Evolutionary conservation across 2,888 invertebrate species (phyloP).

Genomic region (Drosophila koepferae): DNA sequence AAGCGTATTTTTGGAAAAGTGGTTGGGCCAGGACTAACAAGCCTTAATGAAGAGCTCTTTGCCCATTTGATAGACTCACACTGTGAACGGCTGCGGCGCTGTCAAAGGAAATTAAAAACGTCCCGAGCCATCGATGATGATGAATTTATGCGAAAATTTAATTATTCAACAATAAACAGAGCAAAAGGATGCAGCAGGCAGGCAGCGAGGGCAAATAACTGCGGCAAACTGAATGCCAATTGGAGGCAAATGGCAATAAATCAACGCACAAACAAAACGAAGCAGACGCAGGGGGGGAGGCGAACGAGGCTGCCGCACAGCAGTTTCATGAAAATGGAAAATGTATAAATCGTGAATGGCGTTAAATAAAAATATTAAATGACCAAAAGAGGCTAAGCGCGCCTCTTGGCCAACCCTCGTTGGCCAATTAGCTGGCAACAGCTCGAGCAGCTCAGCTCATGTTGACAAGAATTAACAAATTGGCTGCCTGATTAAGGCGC

Average conservation of each 20-base stretch:
- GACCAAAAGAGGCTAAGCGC: slow-evolving; percentile 60
- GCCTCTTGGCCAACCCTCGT: slow-evolving; percentile 22
- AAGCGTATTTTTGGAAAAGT: neutral
- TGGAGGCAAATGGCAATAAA: slow-evolving; percentile 73
- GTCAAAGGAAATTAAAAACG: slow-evolving; percentile 74
- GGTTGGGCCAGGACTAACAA: slow-evolving; percentile 14
- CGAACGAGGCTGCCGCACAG: slow-evolving; percentile 27
- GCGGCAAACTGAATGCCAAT: slow-evolving; percentile 76
- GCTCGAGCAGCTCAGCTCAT: slow-evolving; percentile 26
- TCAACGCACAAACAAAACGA: slow-evolving; percentile 65
- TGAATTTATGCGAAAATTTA: slow-evolving; percentile 78
- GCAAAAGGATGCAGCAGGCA: slow-evolving; percentile 15
- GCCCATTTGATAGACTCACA: slow-evolving; percentile 17
- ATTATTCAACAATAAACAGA: slow-evolving; percentile 74
- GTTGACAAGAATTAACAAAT: slow-evolving; percentile 77
- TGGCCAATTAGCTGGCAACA: slow-evolving; percentile 41
- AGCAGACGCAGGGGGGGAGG: neutral
- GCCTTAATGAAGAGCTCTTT: slow-evolving; percentile 33
- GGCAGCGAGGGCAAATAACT: slow-evolving; percentile 49
- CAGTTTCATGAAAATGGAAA: slow-evolving; percentile 68
- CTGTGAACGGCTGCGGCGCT: slow-evolving; percentile 32
- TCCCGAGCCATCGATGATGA: slow-evolving; percentile 60
- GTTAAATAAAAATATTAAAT: slow-evolving; percentile 71
- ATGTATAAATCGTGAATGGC: slow-evolving; percentile 61
- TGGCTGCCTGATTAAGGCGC: slow-evolving; percentile 33